phyloP scores from a whole-genome alignment of 2,113 vertebrate species.

The Dendropsophus ebraccatus region DNA sequence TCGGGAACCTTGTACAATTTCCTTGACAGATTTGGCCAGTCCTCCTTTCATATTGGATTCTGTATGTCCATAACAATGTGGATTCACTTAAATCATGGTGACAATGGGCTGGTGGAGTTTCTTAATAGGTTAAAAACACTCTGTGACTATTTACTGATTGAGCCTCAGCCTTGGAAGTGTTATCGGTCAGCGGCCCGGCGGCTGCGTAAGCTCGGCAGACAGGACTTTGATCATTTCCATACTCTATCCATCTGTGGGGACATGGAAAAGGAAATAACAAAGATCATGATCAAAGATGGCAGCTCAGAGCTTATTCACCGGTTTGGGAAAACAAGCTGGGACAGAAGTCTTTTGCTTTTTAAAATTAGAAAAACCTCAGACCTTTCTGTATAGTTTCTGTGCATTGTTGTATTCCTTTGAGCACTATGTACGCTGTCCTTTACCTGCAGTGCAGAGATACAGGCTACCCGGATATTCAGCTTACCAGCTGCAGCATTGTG shows the following conservation, averaged over 20 bases:
- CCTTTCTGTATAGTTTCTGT: background rate
- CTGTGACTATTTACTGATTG: slow-evolving; percentile 82
- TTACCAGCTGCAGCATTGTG: too few species aligned
- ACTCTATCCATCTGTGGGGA: slow-evolving; percentile 81
- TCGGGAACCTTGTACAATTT: slow-evolving; percentile 71
- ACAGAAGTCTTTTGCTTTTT: slow-evolving; percentile 86
- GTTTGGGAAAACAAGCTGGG: slow-evolving; percentile 89
- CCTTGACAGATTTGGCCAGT: slow-evolving; percentile 72
- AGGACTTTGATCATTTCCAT: slow-evolving; percentile 87
- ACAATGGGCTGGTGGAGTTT: slow-evolving; percentile 78
- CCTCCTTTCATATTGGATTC: slow-evolving; percentile 81
- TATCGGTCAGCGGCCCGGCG: slow-evolving; percentile 89
- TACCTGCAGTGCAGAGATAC: background rate
- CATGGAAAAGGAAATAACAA: slow-evolving; percentile 71
- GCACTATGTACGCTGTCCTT: background rate
- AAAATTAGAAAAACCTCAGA: slow-evolving; percentile 62
- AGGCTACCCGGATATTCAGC: too few species aligned
- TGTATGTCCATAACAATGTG: slow-evolving; percentile 97
- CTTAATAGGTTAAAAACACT: slow-evolving; percentile 79
- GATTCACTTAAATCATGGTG: slow-evolving; percentile 93
- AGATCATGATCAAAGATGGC: slow-evolving; percentile 80
- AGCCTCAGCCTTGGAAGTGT: slow-evolving; percentile 94
- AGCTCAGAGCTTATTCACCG: slow-evolving; percentile 81
- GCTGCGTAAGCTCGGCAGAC: slow-evolving; percentile 84
- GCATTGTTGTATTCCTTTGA: background rate